Evolutionary conservation across 2,888 invertebrate genomes (phyloP), one percentile per base, ranked within the genome.

Genomic region (Parnassius glacialis): DNA sequence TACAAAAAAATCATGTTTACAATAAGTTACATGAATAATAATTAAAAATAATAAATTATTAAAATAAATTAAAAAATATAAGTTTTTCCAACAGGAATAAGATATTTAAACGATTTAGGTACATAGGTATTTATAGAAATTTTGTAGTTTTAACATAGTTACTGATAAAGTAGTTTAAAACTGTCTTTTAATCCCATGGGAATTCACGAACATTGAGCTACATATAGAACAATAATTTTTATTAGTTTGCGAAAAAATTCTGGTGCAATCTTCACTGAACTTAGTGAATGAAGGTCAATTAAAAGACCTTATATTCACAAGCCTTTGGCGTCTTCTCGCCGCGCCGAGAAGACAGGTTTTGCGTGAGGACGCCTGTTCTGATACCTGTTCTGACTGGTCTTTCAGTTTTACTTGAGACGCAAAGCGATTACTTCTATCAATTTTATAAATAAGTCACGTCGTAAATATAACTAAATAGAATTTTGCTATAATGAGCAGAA

Each of bases 291-390:
- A 52, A 57, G 48, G 43, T 54, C 53, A 34, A 34, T 34, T 34
- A 34, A 7, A 34, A 34, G 34, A 7, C 42, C 42, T 45, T 57
- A 45, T 61, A 61, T 20, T 61, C 57, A 61, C 60, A 52, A 57
- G 61, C 62, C 57, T 58, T 57, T 13, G 62, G 53, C 57, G 50
- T 57, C 57, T 57, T 62, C 53, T 57, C 53, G 57, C 53, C 53
- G 62, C 53, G 57, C 50, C 50, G 62, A 53, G 43, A 52, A 52
- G 62, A 62, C 62, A 54, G 62, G 62, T 62, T 62, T 62, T 57
- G 57, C 57, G 47, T n/a, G n/a, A n/a, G n/a, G n/a, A n/a, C n/a
- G n/a, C n/a, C n/a, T n/a, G n/a, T 55, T 34, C 44, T 53, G 43
- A 58, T 62, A 62, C 62, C 62, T 57, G 62, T 57, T 62, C 57